Evolutionary conservation across 2,888 invertebrate species (phyloP).

Genomic region (Drosophila phalerata): DNA sequence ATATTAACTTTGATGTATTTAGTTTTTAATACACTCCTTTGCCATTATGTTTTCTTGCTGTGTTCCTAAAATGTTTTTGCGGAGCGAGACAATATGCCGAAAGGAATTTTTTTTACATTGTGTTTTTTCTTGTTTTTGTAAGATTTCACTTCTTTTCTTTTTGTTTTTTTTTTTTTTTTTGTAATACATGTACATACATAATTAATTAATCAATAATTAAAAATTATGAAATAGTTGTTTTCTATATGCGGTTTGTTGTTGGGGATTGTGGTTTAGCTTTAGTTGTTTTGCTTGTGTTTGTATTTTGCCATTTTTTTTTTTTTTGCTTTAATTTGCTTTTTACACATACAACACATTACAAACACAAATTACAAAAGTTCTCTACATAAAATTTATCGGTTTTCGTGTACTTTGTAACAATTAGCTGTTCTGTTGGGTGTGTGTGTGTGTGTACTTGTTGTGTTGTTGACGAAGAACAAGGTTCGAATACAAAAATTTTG

Average conservation of each 20-base stretch:
- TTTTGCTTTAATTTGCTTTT: conserved; percentile 37
- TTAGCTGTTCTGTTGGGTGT: conserved; percentile 15
- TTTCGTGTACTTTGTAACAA: conserved; percentile 56
- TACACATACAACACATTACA: conserved; percentile 64
- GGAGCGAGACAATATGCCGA: conserved; percentile 26
- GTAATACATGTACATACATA: conserved; percentile 68
- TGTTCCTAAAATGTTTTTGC: conserved; percentile 1
- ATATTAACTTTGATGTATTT: conserved; percentile 35
- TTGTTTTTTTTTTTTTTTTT: conserved; percentile 41
- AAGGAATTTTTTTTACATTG: conserved; percentile 48
- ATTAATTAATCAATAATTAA: conserved; percentile 79
- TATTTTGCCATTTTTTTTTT: conserved; percentile 29
- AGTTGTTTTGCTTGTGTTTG: conserved; percentile 36
- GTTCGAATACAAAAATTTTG: conserved; percentile 39
- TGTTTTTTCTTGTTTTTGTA: conserved; percentile 44
- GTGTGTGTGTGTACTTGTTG: conserved; percentile 27
- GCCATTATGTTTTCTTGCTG: conserved; percentile 2
- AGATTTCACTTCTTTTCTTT: conserved; percentile 29
- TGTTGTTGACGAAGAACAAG: conserved; percentile 19
- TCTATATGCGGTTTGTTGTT: conserved; percentile 27
- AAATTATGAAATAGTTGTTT: conserved; percentile 68
- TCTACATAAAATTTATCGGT: conserved; percentile 63
- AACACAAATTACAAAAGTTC: conserved; percentile 65
- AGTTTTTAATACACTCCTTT: conserved; percentile 31
- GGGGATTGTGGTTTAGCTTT: conserved; percentile 19